A percentile compares a stretch with the other conserved stretches of the same genome.
Evolutionary conservation across 2,888 invertebrate species (phyloP).

Genomic region (Himalopsyche japonica): DNA sequence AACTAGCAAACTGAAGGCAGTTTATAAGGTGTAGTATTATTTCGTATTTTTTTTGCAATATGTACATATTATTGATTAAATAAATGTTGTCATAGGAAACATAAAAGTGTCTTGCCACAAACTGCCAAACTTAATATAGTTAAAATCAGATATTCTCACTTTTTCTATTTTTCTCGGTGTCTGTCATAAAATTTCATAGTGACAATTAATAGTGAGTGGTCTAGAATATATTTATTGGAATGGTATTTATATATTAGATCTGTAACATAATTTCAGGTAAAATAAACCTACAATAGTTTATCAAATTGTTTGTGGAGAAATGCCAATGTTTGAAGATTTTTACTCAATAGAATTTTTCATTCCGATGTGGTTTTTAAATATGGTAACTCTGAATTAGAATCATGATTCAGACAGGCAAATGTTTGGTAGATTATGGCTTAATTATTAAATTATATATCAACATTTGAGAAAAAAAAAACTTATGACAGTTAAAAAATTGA

Average conservation of each 20-base stretch:
- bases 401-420: neutral
- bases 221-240: neutral
- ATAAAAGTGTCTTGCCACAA: conserved; percentile 36
- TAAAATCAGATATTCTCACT: neutral
- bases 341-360: too few relatives aligned
- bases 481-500: too few relatives aligned
- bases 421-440: neutral
- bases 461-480: too few relatives aligned
- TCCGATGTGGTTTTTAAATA: too few relatives aligned
- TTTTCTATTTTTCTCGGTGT: neutral
- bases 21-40: neutral
- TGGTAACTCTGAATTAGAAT: too few relatives aligned
- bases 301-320: too few relatives aligned
- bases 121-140: conserved; percentile 34
- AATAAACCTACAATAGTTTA: too few relatives aligned
- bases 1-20: neutral
- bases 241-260: neutral
- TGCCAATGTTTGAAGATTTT: too few relatives aligned
- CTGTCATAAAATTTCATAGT: neutral
- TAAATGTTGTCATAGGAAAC: neutral
- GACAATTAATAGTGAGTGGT: neutral
- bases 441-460: too few relatives aligned
- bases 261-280: neutral
- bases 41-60: neutral
- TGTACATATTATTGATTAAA: neutral